Base-by-base conservation (phyloP, 1,140 invertebrate species). In the Leptinotarsa texana region DNA sequence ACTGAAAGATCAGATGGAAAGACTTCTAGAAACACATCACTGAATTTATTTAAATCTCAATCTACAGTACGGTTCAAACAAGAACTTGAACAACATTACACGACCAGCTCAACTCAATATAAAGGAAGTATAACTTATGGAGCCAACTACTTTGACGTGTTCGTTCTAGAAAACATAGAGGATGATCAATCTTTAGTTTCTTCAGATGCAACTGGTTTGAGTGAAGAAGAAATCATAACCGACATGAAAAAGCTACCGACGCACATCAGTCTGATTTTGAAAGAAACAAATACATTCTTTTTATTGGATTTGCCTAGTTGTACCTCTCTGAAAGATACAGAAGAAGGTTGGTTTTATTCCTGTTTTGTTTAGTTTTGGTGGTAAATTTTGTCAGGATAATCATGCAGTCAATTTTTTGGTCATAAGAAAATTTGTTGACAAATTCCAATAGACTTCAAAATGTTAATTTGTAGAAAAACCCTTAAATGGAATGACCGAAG, bases 261-360 rank as follows among this genome's bases (percentile, higher is more conserved):
- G 24, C 86, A 87, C 76, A 88, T 93, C 61, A 90, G 87, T 70
- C 84, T 93, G 5, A 85, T 86, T 1, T 82, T 94, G 1, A 88
- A 85, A 65, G 92, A 93, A 84, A 93, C 92, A 0, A 87, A 90
- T 49, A 92, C 91, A 0, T 81, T 87, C 27, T 89, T 91, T 67
- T 77, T 93, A 3, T 91, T 92, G 74, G 91, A 92, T 73, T 80
- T 92, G 69, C 88, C 88, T 0, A 89, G 90, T 77, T 86, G 87
- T 74, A 91, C 91, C 0, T 91, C 86, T 3, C 86, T 91, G 74
- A 86, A 87, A 75, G 88, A 87, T 62, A 89, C 89, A 1, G 78
- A 85, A 0, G 90, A 91, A 79, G 91, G 88, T 47, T 80, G 49
- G 65, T 62, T 68, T 42, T 3, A 42, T 42, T 42, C 2, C 2